phyloP scores from a whole-genome alignment of 2,797 vertebrate genomes.

The Octomys mimax region DNA sequence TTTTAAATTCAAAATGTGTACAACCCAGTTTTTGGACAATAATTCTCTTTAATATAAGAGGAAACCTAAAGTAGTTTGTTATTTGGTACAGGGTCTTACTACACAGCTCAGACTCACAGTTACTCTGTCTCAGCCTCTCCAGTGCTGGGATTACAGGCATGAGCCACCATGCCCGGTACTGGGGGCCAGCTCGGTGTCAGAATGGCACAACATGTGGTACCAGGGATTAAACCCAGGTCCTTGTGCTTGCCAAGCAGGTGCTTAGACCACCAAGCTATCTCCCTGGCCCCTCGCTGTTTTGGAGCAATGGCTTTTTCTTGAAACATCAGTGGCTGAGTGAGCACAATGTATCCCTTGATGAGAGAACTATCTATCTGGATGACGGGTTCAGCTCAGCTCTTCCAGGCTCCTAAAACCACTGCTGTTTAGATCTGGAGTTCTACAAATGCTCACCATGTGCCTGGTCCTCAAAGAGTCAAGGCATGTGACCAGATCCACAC shows the following conservation, averaged over 20 bases:
- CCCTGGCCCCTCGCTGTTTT: not conserved
- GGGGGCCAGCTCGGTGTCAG: too few species aligned
- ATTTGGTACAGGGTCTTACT: too few species aligned
- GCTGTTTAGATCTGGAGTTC: not conserved
- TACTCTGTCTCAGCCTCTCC: too few species aligned
- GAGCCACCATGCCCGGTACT: too few species aligned
- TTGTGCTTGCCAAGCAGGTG: too few species aligned
- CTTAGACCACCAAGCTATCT: too few species aligned
- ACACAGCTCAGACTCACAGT: too few species aligned
- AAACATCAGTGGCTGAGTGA: not conserved
- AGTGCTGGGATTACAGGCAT: too few species aligned
- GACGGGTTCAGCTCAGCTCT: not conserved
- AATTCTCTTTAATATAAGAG: conserved; percentile 1
- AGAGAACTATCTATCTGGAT: too few species aligned
- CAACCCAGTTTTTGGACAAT: not conserved
- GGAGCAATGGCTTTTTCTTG: conserved; percentile 6
- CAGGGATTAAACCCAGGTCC: too few species aligned
- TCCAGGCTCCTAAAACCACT: not conserved
- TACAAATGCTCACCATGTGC: not conserved
- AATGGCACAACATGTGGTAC: too few species aligned
- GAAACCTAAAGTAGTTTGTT: not conserved
- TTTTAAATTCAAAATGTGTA: conserved; percentile 50
- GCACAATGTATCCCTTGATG: not conserved
- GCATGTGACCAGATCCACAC: not conserved
- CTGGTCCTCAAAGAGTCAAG: not conserved